Percentiles rank a stretch among this genome's conserved stretches.
phyloP scores from a whole-genome alignment of 2,888 invertebrate genomes.

The Ophonus ardosiacus region DNA sequence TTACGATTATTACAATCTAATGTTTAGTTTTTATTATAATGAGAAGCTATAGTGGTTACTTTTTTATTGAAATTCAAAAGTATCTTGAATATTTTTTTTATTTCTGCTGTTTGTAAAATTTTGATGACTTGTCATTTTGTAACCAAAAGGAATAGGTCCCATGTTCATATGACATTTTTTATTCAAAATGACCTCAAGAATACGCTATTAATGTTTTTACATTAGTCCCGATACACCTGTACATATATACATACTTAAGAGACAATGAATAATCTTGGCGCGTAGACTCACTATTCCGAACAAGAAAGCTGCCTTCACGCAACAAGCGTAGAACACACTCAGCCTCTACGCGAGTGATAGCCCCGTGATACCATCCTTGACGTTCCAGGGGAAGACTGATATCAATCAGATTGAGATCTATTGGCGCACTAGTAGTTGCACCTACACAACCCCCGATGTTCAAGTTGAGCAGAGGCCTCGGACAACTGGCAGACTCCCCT shows the following conservation, averaged over 20 bases:
- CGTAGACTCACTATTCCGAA: conserved; percentile 95
- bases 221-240: no score
- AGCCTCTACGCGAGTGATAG: conserved; percentile 93
- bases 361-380: conserved; percentile 98
- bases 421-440: conserved; percentile 76
- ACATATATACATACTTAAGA: conserved; percentile 87
- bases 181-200: no score
- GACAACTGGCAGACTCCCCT: conserved; percentile 76
- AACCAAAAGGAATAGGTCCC: no score
- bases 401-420: conserved; percentile 88
- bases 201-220: no score
- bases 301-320: conserved; percentile 95
- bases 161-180: no score
- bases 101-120: no score
- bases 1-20: no score
- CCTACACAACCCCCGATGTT: conserved; percentile 76
- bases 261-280: conserved; percentile 96
- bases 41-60: no score
- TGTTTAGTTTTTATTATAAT: no score
- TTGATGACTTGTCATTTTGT: no score
- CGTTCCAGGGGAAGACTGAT: conserved; percentile 89
- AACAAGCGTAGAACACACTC: conserved; percentile 90
- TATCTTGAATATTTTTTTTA: no score
- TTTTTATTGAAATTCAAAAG: no score
- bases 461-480: conserved; percentile 75